Percentiles rank a stretch among this genome's conserved stretches.
These are phyloP conservation scores for Drosophila ohnishii DNA, from an alignment of 1,140 invertebrate species.

Conservation along the genomic window DNA sequence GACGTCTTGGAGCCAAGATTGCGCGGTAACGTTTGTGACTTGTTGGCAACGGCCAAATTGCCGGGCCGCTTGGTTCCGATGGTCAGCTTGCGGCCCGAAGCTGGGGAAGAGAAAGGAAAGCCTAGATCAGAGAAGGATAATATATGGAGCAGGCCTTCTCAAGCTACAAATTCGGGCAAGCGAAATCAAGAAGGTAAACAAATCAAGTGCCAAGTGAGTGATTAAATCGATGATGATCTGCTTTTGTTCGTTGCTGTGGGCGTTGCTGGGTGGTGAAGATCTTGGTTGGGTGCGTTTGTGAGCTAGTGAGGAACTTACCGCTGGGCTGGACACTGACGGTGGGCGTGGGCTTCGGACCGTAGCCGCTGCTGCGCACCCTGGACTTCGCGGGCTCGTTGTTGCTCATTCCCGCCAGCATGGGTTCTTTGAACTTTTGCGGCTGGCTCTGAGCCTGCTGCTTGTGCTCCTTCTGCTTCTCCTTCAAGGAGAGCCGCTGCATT, in stretches of 20 bases:
- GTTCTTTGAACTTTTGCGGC: conserved; percentile 25
- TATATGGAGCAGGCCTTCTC: neutral
- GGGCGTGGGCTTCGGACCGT: conserved; percentile 43
- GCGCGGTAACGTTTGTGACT: conserved; percentile 92
- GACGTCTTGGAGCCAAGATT: conserved; percentile 89
- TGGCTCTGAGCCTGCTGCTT: conserved; percentile 8
- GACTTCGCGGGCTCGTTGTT: conserved; percentile 30
- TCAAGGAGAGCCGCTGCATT: conserved; percentile 66
- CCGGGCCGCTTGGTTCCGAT: conserved; percentile 87
- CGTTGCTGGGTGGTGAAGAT: conserved; percentile 40
- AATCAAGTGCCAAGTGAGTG: conserved; percentile 34
- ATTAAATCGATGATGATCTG: conserved; percentile 30
- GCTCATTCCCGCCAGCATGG: conserved; percentile 53
- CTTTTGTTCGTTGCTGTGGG: conserved; percentile 25
- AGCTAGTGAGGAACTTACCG: conserved; percentile 38
- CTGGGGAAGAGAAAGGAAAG: conserved; percentile 75
- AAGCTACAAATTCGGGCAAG: conserved; percentile 37
- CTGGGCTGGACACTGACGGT: conserved; percentile 20
- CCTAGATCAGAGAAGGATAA: neutral
- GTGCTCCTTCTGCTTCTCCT: conserved; percentile 43
- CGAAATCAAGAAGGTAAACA: conserved; percentile 40
- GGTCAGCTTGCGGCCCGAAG: conserved; percentile 87
- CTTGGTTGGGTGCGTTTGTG: conserved; percentile 40
- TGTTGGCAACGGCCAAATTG: conserved; percentile 86
- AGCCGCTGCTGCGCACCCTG: conserved; percentile 61